Conservation (phyloP, 2,888 invertebrate genomes). For the Hemaris fuciformis region DNA sequence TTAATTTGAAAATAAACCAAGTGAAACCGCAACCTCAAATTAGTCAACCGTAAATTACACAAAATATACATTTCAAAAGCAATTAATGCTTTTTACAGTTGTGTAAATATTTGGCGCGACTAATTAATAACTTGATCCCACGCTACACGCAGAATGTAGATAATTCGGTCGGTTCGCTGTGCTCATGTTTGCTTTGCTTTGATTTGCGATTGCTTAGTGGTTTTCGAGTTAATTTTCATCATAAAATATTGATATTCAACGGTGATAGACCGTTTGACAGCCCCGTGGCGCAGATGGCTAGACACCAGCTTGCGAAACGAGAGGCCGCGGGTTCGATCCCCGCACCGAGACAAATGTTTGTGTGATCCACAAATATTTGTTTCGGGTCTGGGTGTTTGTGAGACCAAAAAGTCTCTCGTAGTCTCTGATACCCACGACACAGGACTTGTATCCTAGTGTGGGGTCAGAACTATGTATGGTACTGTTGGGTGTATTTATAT, state of each 20-base stretch:
- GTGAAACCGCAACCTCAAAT: not conserved
- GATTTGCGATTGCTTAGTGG: not conserved
- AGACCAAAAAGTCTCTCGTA: too few species aligned
- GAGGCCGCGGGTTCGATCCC: too few species aligned
- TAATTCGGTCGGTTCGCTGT: not conserved
- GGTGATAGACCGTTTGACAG: too few species aligned
- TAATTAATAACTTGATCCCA: conserved; percentile 8
- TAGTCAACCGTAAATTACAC: not conserved
- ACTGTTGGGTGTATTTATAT: too few species aligned
- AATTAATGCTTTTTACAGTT: not conserved
- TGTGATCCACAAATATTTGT: too few species aligned
- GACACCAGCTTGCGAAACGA: too few species aligned
- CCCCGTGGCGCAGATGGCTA: too few species aligned
- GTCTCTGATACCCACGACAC: too few species aligned
- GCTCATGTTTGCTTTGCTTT: not conserved
- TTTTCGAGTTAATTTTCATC: not conserved
- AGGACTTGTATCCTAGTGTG: too few species aligned
- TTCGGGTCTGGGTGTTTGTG: too few species aligned
- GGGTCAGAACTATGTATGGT: too few species aligned
- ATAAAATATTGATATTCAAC: not conserved
- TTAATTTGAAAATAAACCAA: not conserved
- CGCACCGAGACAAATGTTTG: too few species aligned
- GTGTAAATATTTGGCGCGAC: not conserved
- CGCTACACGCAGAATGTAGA: not conserved
- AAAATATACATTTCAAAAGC: not conserved